Base-by-base conservation (phyloP, 2,113 vertebrate species). In the Vicugna pacos region DNA sequence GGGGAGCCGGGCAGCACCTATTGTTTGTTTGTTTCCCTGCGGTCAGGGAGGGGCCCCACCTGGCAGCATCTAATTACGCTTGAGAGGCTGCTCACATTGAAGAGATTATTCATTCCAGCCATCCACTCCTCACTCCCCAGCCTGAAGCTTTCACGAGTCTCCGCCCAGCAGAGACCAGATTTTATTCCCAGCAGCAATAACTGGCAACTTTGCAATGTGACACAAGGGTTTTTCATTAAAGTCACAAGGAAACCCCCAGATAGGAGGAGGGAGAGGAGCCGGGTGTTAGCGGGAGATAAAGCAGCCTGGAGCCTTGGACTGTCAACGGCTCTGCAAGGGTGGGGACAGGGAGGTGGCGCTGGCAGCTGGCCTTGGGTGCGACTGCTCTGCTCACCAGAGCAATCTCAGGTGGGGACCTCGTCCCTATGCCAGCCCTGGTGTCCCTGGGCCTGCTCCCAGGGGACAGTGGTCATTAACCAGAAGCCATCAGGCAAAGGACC, bases 211-310 rank as follows among this genome's bases (percentile, higher is more conserved):
- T 87, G 93, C 89, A 89, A 52, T 69, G 30, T 52, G 75, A 96
- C 32, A 8, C 65, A 93, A 93, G 96, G 79, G 35, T 87, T 92
- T 80, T 96, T 98, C 80, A 60, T 91, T 94, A 86, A 79, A 96
- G 50, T 42, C 67, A 83, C 67, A 3, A 95, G 89, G 72, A 93
- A 93, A 84, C 92, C 92, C 93, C 9, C 8, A 92, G 76, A 69
- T 75, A 88, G 50, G 38, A 3, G 13, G 52, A 60, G 52, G 62
- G 65, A 65, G 42, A 89, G 88, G 65, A 93, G 84, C 80, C 70
- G 19, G 83, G 32, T 97, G 93, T 97, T 67, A 48, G 87, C 72
- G 3, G 32, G 93, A 97, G 91, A 97, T 94, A 97, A 96, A 96
- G 79, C 86, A 19, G 73, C 86, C 62, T 3, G 7, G 65, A 81